Evolutionary conservation across 2,113 vertebrate genomes (phyloP), one percentile per base, ranked within the genome.

Genomic region (Pteropus alecto): DNA sequence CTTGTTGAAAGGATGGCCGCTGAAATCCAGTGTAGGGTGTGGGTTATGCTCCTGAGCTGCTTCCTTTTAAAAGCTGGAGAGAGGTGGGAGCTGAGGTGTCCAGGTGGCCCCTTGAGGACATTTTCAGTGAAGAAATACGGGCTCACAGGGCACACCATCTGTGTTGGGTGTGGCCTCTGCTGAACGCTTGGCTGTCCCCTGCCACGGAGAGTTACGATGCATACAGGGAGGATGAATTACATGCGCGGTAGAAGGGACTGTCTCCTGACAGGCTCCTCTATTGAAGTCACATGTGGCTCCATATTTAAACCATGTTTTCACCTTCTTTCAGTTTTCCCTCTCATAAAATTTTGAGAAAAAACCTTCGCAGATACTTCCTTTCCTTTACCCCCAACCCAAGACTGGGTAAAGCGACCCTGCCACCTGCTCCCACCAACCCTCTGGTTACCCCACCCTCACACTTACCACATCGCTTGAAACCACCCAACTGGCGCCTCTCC

Each of bases 401-500:
- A 30, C 41, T n/a, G 7, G 63, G 10, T 4, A 63, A 33, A 43
- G 61, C 2, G 26, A 67, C 7, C 30, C 7, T 28, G 38, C 63
- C 3, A 0, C 15, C 2, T 15, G 8, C 15, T 56, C 41, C 43
- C 46, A 18, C 14, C 0, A 3, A 15, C 60, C 21, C 51, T 43
- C 22, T 4, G 4, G n/a, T n/a, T 6, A 38, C 21, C 56, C 61
- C 41, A 46, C 9, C 43, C 43, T 38, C 46, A 63, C 58, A 35
- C 21, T 43, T 6, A 76, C 33, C 86, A 43, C 11, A 2, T 0
- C 2, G 56, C 18, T 5, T 5, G 48, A 71, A 73, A 15, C 46
- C 0, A 0, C 24, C 54, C 0, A 1, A 16, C 10, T 5, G 3
- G 28, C 1, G 0, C 21, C 24, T 24, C 70, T 38, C 65, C 1